Evolutionary conservation across 2,888 invertebrate genomes (phyloP).

Genomic region (Cerastis rubricosa): DNA sequence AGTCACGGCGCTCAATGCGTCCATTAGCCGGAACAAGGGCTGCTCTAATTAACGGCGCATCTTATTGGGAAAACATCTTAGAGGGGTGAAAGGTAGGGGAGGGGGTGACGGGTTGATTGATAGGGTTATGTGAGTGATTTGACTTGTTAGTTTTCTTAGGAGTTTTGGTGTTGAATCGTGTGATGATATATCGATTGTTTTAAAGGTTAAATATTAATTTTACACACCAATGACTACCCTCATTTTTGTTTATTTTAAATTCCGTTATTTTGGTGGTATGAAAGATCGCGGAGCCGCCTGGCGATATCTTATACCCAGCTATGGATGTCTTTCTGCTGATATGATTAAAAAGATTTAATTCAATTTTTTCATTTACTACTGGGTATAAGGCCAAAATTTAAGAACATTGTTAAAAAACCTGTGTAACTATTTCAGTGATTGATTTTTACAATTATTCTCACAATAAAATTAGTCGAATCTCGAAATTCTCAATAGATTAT

Average conservation of each 20-base stretch:
- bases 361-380: no score
- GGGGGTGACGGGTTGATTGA: conserved; percentile 32
- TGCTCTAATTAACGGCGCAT: conserved; percentile 71
- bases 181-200: neutral
- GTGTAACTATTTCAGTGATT: no score
- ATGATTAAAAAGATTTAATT: no score
- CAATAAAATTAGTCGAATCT: no score
- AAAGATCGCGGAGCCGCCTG: neutral
- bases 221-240: neutral
- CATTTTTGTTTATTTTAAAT: neutral
- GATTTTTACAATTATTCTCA: no score
- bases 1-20: conserved; percentile 69
- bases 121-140: conserved; percentile 22
- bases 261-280: neutral
- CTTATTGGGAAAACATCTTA: conserved; percentile 53
- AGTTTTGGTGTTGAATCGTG: neutral
- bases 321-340: no score
- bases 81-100: conserved; percentile 2
- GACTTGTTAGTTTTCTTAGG: neutral
- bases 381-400: no score
- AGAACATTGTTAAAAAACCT: no score
- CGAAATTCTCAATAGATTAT: no score
- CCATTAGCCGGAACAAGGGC: conserved; percentile 77
- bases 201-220: neutral
- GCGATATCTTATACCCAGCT: no score